Base-by-base conservation (phyloP, 2,888 invertebrate species). In the Hydrotaea cyrtoneurina region DNA sequence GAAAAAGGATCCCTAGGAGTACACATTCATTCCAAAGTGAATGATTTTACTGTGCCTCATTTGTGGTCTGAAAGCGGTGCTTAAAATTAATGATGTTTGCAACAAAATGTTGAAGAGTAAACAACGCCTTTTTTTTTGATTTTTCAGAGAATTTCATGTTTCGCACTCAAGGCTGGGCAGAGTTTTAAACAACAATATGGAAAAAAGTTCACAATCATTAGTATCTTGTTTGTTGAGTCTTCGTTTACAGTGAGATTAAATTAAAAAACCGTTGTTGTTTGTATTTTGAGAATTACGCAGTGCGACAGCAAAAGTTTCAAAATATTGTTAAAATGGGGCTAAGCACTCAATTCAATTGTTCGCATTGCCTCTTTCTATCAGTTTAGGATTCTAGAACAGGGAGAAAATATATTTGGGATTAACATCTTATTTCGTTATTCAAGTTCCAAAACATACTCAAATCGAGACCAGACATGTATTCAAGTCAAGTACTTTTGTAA, bases 21-120 rank as follows among this genome's bases (percentile, higher is more conserved):
- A 39, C 39, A 7, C 23, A 19, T 26, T 26, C 62, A n/a, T 2
- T 11, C 21, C 39, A 66, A 66, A 21, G 10, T 66, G 11, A 23
- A 59, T 26, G 26, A 2, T 59, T 59, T 59, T 3, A 15, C 0
- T 15, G 23, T 7, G 23, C n/a, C 11, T 2, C 39, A 46, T 46
- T 69, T 69, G 43, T 23, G 39, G 43, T 46, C 46, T 13, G 23
- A 11, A 11, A 19, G 17, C 23, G 21, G 69, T 69, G 23, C 46
- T 23, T 23, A 46, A 43, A 69, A 69, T 23, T 19, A 46, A 69
- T 46, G 69, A 69, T 69, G 69, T 69, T 46, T 69, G 43, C 69
- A 69, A 43, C 2, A 2, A 69, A 21, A 23, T n/a, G 23, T 21
- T 69, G 8, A 39, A 69, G 23, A 23, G 69, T 21, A n/a, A 69